These are phyloP conservation scores for Malurus cyaneus DNA, from an alignment of 2,113 vertebrate genomes.

Conservation along the genomic window DNA sequence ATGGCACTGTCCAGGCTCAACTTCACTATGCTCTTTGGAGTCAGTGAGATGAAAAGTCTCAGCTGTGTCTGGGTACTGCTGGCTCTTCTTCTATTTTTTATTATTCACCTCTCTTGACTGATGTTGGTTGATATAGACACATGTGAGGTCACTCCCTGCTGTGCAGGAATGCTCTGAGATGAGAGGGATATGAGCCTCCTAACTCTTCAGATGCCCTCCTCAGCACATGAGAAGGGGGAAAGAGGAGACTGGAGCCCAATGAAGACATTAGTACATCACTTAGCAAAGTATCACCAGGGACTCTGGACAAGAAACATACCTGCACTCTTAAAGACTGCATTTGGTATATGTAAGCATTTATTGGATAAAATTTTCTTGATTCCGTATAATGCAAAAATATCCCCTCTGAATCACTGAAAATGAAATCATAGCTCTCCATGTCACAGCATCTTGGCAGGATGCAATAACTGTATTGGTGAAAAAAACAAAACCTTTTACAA, in stretches of 20 bases:
- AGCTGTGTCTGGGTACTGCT: background rate
- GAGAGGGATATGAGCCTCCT: background rate
- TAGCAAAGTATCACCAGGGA: background rate
- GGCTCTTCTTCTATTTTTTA: background rate
- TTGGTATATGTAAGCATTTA: background rate
- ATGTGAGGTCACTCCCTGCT: background rate
- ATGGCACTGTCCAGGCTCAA: background rate
- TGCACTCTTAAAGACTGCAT: background rate
- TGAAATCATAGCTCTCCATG: background rate
- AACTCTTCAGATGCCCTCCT: background rate
- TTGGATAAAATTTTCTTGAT: background rate
- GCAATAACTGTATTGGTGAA: background rate
- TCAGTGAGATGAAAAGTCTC: slow-evolving; percentile 19
- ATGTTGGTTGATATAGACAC: background rate
- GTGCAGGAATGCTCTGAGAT: background rate
- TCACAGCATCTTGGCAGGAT: background rate
- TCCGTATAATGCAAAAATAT: background rate
- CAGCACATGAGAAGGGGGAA: background rate
- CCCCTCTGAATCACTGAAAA: background rate
- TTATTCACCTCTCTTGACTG: background rate
- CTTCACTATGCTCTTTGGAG: slow-evolving; percentile 8
- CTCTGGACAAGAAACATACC: background rate
- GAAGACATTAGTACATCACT: background rate
- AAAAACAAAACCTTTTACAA: background rate
- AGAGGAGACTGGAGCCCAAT: background rate